Conservation (phyloP, 2,888 invertebrate genomes). For the Drosophila formosana region DNA sequence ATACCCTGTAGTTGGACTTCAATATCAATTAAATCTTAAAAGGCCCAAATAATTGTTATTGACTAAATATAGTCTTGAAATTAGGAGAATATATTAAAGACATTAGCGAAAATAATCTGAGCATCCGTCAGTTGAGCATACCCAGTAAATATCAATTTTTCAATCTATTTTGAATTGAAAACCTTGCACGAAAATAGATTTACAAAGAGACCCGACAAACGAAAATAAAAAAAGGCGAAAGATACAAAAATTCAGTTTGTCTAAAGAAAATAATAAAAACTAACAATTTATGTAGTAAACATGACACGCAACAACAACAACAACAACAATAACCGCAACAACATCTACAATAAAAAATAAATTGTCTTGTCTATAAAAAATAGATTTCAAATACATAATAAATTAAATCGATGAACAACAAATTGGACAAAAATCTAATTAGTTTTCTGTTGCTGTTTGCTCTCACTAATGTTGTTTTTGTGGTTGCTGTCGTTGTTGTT, state of each 20-base stretch:
- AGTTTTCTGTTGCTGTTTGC: constrained; percentile 3
- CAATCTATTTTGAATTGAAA: constrained; percentile 52
- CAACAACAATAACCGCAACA: neutral
- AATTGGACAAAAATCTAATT: constrained; percentile 34
- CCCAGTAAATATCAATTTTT: constrained; percentile 1
- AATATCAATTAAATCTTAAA: no score
- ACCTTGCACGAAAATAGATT: constrained; percentile 56
- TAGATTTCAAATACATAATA: constrained; percentile 7
- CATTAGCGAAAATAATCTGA: neutral
- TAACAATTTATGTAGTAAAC: constrained; percentile 44
- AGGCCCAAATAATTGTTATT: no score
- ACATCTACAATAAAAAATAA: constrained; percentile 27
- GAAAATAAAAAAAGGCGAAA: constrained; percentile 23
- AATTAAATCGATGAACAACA: constrained; percentile 34
- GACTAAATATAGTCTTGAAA: no score
- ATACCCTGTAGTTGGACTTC: no score
- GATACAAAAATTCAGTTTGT: constrained; percentile 14
- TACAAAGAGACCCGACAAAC: constrained; percentile 46
- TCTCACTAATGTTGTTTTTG: no score
- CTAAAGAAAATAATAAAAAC: constrained; percentile 34
- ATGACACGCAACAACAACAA: constrained; percentile 31
- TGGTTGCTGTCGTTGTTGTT: neutral
- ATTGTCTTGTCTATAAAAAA: constrained; percentile 31
- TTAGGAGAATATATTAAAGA: no score
- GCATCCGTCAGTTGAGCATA: constrained; percentile 4